These are phyloP conservation scores for Tragelaphus oryx DNA, from an alignment of 2,797 vertebrate genomes.

Conservation along the genomic window DNA sequence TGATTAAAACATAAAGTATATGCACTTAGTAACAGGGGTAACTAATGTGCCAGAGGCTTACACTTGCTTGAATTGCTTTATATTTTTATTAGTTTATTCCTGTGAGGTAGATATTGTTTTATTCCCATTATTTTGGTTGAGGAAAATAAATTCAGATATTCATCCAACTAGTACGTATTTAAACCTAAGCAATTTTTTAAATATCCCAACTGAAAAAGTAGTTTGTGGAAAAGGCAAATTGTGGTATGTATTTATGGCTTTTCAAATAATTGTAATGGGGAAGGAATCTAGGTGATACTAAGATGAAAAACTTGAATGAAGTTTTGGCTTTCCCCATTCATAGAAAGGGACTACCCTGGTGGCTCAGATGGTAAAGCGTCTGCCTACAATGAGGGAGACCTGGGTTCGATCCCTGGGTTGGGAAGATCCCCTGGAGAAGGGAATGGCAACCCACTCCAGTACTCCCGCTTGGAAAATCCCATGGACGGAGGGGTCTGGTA, in stretches of 20 bases:
- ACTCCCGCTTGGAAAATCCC: not conserved
- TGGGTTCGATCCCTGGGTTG: not conserved
- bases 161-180: not conserved
- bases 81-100: not conserved
- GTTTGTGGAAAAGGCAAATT: not conserved
- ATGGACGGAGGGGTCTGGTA: not conserved
- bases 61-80: not conserved
- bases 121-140: not conserved
- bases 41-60: not conserved
- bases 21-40: not conserved
- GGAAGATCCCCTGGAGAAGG: not conserved
- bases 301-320: not conserved
- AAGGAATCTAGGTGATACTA: not conserved
- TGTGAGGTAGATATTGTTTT: not conserved
- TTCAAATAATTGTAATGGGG: not conserved
- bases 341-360: not conserved
- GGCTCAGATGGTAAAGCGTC: accelerated
- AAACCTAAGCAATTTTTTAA: not conserved
- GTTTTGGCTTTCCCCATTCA: not conserved
- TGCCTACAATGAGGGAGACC: not conserved
- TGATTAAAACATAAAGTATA: not conserved
- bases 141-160: not conserved
- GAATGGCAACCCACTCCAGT: not conserved
- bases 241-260: not conserved
- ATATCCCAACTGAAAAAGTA: constrained; percentile 2